Percentiles rank a stretch among this genome's conserved stretches.
These are phyloP conservation scores for Bostrychus sinensis DNA, from an alignment of 2,113 vertebrate species.

Conservation along the genomic window DNA sequence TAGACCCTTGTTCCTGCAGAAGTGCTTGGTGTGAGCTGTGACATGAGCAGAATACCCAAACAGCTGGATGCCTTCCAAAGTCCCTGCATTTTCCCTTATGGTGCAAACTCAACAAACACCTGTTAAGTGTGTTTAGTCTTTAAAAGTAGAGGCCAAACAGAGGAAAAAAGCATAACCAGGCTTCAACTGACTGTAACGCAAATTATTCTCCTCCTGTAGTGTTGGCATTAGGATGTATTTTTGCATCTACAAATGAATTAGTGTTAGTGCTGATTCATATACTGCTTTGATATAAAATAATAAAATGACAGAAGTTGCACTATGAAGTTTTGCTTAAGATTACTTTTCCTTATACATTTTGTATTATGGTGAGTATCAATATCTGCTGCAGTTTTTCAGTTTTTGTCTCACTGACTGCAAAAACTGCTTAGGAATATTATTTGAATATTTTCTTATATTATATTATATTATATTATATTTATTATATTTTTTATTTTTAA, in stretches of 20 bases:
- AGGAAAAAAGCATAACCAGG: background rate
- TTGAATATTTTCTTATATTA: no score
- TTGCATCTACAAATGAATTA: background rate
- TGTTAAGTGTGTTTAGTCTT: slow-evolving; percentile 38
- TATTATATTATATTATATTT: no score
- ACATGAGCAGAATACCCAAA: slow-evolving; percentile 6
- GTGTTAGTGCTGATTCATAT: background rate
- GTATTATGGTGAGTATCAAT: no score
- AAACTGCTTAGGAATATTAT: no score
- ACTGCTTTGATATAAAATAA: background rate
- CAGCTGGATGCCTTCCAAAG: slow-evolving; percentile 28
- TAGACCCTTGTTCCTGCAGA: background rate
- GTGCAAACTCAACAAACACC: slow-evolving; percentile 46
- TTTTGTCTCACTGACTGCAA: no score
- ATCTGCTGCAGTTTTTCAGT: no score
- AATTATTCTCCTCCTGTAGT: background rate
- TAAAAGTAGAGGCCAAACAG: slow-evolving; percentile 40
- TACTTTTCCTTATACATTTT: background rate
- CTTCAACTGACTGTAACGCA: background rate
- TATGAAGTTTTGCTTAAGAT: background rate
- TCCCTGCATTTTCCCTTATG: slow-evolving; percentile 21
- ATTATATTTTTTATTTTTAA: no score
- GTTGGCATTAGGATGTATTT: background rate
- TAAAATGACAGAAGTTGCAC: background rate
- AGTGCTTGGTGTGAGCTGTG: slow-evolving; percentile 12